Evolutionary conservation across 2,797 vertebrate genomes (phyloP).

Genomic region (Muscicapa comitata): DNA sequence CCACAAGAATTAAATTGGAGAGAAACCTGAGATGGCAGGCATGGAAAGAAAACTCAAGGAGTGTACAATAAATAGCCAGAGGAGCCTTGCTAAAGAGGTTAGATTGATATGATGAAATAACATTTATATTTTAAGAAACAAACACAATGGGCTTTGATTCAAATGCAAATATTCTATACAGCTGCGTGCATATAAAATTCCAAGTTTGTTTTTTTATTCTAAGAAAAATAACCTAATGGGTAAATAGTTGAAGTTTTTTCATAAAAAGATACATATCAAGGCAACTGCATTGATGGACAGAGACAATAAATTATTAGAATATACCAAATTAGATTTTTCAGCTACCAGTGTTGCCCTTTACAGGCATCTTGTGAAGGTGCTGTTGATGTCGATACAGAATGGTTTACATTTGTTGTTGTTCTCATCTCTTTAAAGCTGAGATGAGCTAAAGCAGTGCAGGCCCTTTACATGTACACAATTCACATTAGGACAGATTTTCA

Average conservation of each 20-base stretch:
- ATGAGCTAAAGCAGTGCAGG: background rate
- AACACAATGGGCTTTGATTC: background rate
- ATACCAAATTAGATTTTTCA: background rate
- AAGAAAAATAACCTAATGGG: background rate
- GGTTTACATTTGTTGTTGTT: background rate
- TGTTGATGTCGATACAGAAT: background rate
- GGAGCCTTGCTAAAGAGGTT: background rate
- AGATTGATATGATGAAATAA: background rate
- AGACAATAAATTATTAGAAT: background rate
- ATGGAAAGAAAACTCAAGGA: background rate
- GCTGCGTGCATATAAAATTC: background rate
- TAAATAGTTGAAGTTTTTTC: background rate
- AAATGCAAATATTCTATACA: background rate
- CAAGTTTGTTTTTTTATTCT: background rate
- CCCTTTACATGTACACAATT: background rate
- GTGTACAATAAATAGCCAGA: background rate
- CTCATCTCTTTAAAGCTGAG: background rate
- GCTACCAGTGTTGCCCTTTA: background rate
- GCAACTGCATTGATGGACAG: background rate
- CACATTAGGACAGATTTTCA: background rate
- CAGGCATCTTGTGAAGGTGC: background rate
- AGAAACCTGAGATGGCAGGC: background rate
- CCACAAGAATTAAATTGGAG: background rate
- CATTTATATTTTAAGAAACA: background rate
- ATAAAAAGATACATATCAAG: rapidly evolving